Percentiles rank a stretch among this genome's conserved stretches.
Conservation (phyloP, 2,113 vertebrate species). For the Rutilus rutilus region DNA sequence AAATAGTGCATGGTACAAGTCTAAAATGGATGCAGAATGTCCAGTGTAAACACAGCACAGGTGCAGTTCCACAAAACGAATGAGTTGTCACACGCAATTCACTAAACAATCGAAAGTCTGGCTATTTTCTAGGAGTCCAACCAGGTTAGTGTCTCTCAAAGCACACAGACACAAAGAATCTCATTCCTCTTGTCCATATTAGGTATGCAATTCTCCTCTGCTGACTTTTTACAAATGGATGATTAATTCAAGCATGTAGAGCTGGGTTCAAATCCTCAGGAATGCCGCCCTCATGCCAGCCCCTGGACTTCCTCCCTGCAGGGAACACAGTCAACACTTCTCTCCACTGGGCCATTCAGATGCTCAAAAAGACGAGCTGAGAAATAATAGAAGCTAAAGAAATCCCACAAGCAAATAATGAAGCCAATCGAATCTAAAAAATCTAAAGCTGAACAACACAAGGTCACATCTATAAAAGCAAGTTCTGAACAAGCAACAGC, state of each 20-base stretch:
- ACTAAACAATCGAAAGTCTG: constrained; percentile 78
- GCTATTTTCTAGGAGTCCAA: constrained; percentile 80
- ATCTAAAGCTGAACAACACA: neutral
- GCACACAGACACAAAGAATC: constrained; percentile 60
- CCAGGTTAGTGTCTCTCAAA: constrained; percentile 40
- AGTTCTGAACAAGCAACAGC: neutral
- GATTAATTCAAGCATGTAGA: constrained; percentile 97
- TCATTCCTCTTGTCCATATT: constrained; percentile 97
- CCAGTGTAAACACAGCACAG: constrained; percentile 64
- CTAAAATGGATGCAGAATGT: constrained; percentile 16
- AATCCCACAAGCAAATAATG: neutral
- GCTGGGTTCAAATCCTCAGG: constrained; percentile 94
- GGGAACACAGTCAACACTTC: constrained; percentile 76
- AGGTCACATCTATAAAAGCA: neutral
- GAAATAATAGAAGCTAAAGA: constrained; percentile 26
- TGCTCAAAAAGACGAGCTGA: neutral
- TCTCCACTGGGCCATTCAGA: constrained; percentile 38
- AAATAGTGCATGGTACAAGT: neutral
- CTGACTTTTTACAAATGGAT: constrained; percentile 81
- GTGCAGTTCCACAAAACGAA: constrained; percentile 68
- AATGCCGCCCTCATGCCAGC: constrained; percentile 88
- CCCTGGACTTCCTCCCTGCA: constrained; percentile 83
- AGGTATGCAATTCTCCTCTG: constrained; percentile 89
- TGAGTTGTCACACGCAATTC: constrained; percentile 61
- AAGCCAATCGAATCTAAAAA: constrained; percentile 1